Base-by-base conservation (phyloP, 2,113 vertebrate genomes). In the Spizaetus ornatus region DNA sequence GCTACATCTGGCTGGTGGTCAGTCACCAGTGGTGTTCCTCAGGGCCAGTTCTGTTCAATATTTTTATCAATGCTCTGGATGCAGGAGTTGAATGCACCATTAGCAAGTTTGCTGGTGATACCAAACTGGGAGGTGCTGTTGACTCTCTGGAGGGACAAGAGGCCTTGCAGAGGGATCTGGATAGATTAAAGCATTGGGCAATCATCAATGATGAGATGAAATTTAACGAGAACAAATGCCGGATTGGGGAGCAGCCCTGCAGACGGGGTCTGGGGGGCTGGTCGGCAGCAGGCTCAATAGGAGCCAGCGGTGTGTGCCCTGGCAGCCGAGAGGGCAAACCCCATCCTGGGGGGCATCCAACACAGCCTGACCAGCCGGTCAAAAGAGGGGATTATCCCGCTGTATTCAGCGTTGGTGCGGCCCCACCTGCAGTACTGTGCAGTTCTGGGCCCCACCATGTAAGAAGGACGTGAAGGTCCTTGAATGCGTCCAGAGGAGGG, bases 321-420 rank as follows among this genome's bases (percentile, higher is more conserved):
- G 40, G 40, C 40, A 42, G 40, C 40, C 12, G 40, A 42, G 40
- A 42, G 40, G 61, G 22, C 36, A 82, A 87, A 31, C 12, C 2
- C 2, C n/a, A 7, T 10, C 40, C 66, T 23, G 40, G 21, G 7
- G 10, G 27, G 73, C 38, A 25, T 32, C 66, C 69, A 47, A 52
- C 48, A 53, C 34, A 47, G 40, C 7, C 23, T 3, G 6, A 11
- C 27, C 32, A 65, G 14, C 26, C 0, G 0, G 4, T 26, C 29
- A 34, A 29, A 20, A 47, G 10, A 56, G 26, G 40, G 11, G 63
- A 56, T 71, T 21, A 27, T 43, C 14, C 43, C 4, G 0, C 26
- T 82, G 26, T 59, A 56, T 31, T n/a, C 3, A 73, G 26, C 5
- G 0, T 14, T 42, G 31, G 9, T 29, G n/a, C 0, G 1, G 16